Base-by-base conservation (phyloP, 2,888 invertebrate species). In the Aquatica leii region DNA sequence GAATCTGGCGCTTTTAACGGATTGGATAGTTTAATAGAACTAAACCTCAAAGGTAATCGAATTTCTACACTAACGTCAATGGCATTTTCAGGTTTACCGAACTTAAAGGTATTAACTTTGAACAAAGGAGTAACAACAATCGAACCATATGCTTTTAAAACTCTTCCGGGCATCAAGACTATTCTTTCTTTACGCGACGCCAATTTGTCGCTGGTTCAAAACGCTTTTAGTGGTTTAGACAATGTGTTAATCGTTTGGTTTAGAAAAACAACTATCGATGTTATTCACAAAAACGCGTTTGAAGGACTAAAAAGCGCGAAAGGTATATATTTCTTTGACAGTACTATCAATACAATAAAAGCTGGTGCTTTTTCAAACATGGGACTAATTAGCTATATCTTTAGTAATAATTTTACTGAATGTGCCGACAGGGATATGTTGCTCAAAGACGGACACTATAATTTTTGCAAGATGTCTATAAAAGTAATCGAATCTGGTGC, bases 401-500 rank as follows among this genome's bases (percentile, higher is more conserved):
- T 8, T 15, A 43, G 17, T 8, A 9, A 14, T 17, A 43, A 43
- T 43, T 43, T 43, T 12, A 2, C 12, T 17, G 5, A 43, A 12
- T 15, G 17, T 17, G 4, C 41, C 4, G 9, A 43, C 2, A 14
- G 9, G 5, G 14, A 43, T 8, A 2, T 17, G 8, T 6, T 3
- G 2, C 17, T 43, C 3, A 11, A 9, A 14, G 14, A 43, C 17
- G 50, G 31, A 4, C 24, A 24, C 9, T 50, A 12, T 14, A 34
- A 18, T 14, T 31, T 50, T 31, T 34, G 50, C 24, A 21, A 50
- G 12, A 24, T 50, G 50, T 21, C 31, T 1, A 24, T 50, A 2
- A 12, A 34, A n/a, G 6, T n/a, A 24, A 50, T 50, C 2, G 50
- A 50, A 31, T n/a, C 9, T 4, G 50, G 50, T 9, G 50, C 50